Base-by-base conservation (phyloP, 2,797 vertebrate species). In the Threskiornis aethiopicus region DNA sequence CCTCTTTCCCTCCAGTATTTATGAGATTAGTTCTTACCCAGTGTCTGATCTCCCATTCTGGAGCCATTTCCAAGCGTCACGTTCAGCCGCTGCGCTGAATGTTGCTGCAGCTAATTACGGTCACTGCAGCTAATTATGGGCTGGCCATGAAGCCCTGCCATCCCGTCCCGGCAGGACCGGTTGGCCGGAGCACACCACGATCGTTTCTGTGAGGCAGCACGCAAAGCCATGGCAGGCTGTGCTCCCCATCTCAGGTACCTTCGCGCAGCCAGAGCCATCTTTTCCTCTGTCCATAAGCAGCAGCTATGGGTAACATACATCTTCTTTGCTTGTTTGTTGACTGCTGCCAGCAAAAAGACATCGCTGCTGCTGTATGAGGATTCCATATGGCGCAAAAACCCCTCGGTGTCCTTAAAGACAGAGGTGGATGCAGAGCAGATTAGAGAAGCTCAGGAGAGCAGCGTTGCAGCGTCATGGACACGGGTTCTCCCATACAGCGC, bases 371-470 rank as follows among this genome's bases (percentile, higher is more conserved):
- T 26, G 3, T 52, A 8, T 7, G 39, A 66, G 39, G 52, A 41
- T 64, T 79, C 73, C 58, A 18, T 46, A 22, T 35, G 66, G 58
- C 88, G 66, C 6, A 8, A 42, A 71, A 41, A 5, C 0, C 33
- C 33, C 31, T 84, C 37, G 21, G 4, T 19, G 44, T 31, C 54
- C 67, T 59, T 59, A 54, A 66, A 47, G 18, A 22, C 41, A 47
- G 73, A 29, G 58, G 25, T 72, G 59, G 88, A 15, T 39, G 54
- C 47, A 46, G 47, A 46, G 39, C 52, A 46, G 49, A 47, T 35
- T 25, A 57, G 20, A 49, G 49, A 13, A 39, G 47, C 37, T 91
- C 47, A 91, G 92, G 67, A 94, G 61, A 89, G 37, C 24, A 52
- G n/a, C 4, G 3, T n/a, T 62, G 33, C 57, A 66, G 87, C 47